A percentile compares a stretch with the other conserved stretches of the same genome.
phyloP scores from a whole-genome alignment of 2,888 invertebrate species.

The Himalopsyche japonica region DNA sequence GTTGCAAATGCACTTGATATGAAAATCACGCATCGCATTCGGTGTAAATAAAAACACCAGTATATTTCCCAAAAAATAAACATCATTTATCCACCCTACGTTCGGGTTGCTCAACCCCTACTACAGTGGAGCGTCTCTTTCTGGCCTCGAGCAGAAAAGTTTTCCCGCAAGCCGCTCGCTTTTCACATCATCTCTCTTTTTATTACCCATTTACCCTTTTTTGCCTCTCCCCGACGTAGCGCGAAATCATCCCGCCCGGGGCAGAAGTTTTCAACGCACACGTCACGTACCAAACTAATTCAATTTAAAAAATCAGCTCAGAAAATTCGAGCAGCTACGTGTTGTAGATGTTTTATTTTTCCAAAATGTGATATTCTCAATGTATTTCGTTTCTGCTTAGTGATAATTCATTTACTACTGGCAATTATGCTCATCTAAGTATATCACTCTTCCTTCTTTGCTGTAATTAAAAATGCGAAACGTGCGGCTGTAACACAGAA shows the following conservation, averaged over 20 bases:
- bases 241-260: not conserved
- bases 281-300: not conserved
- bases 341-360: too few species aligned
- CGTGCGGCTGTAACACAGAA: too few species aligned
- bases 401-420: too few species aligned
- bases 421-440: too few species aligned
- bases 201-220: slow-evolving; percentile 38
- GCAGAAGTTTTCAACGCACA: slow-evolving; percentile 7
- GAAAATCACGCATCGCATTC: not conserved
- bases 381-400: too few species aligned
- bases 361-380: too few species aligned
- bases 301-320: not conserved
- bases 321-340: not conserved
- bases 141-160: not conserved
- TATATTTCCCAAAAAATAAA: not conserved
- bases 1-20: too few species aligned
- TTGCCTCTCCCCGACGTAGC: slow-evolving; percentile 9
- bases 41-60: not conserved
- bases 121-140: not conserved
- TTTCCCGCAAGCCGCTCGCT: slow-evolving; percentile 34
- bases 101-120: not conserved
- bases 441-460: too few species aligned
- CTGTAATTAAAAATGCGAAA: too few species aligned
- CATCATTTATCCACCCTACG: not conserved
- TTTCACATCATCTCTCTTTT: slow-evolving; percentile 39